Evolutionary conservation across 2,113 vertebrate species (phyloP).

Genomic region (Corydoras maculifer): DNA sequence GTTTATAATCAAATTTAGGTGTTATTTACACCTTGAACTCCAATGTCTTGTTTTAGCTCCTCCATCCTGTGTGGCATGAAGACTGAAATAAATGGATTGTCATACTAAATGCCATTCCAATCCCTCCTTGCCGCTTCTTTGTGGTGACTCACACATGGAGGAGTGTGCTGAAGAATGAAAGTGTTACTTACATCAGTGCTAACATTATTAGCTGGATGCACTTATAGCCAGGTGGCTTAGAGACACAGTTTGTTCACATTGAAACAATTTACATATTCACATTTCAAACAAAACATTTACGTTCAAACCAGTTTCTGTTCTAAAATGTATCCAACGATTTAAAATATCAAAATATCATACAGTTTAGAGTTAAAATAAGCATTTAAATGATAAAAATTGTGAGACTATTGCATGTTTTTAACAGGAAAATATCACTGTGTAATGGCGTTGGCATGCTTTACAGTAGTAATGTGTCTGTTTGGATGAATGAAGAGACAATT

Average conservation of each 20-base stretch:
- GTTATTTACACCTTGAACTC: not conserved
- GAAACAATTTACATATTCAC: too few relatives aligned
- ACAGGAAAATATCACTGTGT: too few relatives aligned
- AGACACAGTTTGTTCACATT: not conserved
- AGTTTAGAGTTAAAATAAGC: too few relatives aligned
- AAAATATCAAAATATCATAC: too few relatives aligned
- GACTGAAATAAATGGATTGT: constrained; percentile 40
- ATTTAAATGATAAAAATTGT: too few relatives aligned
- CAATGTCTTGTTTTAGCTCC: constrained; percentile 22
- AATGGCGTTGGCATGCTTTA: too few relatives aligned
- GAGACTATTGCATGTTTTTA: too few relatives aligned
- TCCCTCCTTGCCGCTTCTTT: constrained; percentile 46
- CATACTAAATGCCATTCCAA: constrained; percentile 43
- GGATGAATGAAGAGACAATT: too few relatives aligned
- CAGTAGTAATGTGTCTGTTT: too few relatives aligned
- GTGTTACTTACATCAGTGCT: constrained; percentile 38
- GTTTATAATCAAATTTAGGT: not conserved
- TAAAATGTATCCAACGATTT: too few relatives aligned
- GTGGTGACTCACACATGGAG: constrained; percentile 45
- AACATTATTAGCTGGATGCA: constrained; percentile 50
- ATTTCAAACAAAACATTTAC: too few relatives aligned
- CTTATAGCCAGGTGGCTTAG: constrained; percentile 7
- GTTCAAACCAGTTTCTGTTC: too few relatives aligned
- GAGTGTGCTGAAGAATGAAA: constrained; percentile 26
- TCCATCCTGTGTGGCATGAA: not conserved